Percentiles rank a stretch among this genome's conserved stretches.
Evolutionary conservation across 2,888 invertebrate genomes (phyloP).

Genomic region (Andrena dorsata): DNA sequence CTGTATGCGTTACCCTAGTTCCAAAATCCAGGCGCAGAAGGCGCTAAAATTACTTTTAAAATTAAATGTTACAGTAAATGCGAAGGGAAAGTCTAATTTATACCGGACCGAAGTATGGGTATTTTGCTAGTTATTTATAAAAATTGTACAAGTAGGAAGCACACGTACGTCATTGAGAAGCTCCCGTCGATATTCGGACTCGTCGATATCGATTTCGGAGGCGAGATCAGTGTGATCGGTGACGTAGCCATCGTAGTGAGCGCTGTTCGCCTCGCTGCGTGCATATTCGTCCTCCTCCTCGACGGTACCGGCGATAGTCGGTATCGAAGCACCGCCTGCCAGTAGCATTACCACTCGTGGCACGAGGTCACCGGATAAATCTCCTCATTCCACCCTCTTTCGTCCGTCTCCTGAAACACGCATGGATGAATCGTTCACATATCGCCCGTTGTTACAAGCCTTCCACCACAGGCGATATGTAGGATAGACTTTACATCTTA

Average conservation of each 20-base stretch:
- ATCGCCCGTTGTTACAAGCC: neutral
- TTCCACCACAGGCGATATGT: neutral
- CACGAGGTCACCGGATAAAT: conserved; percentile 74
- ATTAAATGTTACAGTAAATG: neutral
- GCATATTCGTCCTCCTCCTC: conserved; percentile 82
- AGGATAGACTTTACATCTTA: too few species aligned
- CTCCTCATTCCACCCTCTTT: conserved; percentile 70
- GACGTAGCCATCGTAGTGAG: conserved; percentile 87
- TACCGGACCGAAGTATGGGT: too few species aligned
- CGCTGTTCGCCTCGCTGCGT: conserved; percentile 82
- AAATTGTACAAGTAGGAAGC: neutral
- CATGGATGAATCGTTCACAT: neutral
- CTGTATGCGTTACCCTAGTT: too few species aligned
- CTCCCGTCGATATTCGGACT: conserved; percentile 91
- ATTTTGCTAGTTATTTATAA: neutral
- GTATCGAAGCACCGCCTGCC: conserved; percentile 82
- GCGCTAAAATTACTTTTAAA: neutral
- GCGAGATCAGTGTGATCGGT: conserved; percentile 93
- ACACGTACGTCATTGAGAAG: conserved; percentile 92
- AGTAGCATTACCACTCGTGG: conserved; percentile 80
- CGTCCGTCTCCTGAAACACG: conserved; percentile 61
- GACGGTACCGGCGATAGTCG: conserved; percentile 83
- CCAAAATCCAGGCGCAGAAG: too few species aligned
- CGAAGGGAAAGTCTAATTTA: too few species aligned
- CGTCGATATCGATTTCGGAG: conserved; percentile 89